Evolutionary conservation across 1,140 invertebrate genomes (phyloP).

Genomic region (Euglossa dilemma): DNA sequence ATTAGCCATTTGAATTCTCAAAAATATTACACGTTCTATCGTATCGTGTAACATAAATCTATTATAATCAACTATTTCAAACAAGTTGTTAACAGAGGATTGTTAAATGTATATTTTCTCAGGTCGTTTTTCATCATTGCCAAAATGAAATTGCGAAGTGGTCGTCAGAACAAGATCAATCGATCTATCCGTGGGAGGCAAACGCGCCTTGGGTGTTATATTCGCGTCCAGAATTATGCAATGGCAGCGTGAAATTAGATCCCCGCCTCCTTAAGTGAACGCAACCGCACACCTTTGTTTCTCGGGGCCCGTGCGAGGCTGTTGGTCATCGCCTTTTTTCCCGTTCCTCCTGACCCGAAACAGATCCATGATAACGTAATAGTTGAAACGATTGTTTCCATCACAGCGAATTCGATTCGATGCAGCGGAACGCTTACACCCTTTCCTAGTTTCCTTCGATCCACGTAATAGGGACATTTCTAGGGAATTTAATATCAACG

Average conservation of each 20-base stretch:
- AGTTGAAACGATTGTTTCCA: slow-evolving; percentile 25
- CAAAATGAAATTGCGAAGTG: not conserved
- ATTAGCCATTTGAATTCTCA: too few species aligned
- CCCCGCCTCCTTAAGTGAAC: slow-evolving; percentile 12
- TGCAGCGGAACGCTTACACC: not conserved
- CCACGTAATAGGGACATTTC: too few species aligned
- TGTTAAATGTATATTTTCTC: too few species aligned
- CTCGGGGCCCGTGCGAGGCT: not conserved
- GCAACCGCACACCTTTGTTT: slow-evolving; percentile 25
- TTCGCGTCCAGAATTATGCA: slow-evolving; percentile 25
- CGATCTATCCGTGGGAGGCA: not conserved
- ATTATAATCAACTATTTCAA: too few species aligned
- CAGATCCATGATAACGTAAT: slow-evolving; percentile 23
- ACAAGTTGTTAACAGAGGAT: too few species aligned
- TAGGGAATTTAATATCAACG: too few species aligned
- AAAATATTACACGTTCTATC: too few species aligned
- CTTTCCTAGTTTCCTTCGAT: not conserved
- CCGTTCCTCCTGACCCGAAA: slow-evolving; percentile 20
- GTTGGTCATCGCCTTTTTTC: slow-evolving; percentile 14
- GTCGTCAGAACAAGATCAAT: not conserved
- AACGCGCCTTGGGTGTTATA: slow-evolving; percentile 1
- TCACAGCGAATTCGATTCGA: not conserved
- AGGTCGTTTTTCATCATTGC: too few species aligned
- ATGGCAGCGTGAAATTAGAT: slow-evolving; percentile 17
- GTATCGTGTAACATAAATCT: too few species aligned